Conservation (phyloP, 1,140 invertebrate genomes). For the Akabosia matsudoensis region DNA sequence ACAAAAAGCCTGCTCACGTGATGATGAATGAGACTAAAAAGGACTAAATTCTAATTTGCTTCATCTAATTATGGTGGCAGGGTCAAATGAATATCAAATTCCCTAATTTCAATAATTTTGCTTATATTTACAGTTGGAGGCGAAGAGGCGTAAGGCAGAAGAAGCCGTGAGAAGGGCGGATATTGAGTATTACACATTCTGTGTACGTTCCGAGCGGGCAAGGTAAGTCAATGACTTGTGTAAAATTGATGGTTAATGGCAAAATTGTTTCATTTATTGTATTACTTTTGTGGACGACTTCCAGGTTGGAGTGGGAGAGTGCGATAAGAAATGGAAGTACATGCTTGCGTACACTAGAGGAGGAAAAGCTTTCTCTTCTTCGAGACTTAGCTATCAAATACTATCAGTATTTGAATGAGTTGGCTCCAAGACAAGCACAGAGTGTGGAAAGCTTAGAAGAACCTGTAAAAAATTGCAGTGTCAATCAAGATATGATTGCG, state of each 20-base stretch:
- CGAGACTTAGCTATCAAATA: constrained; percentile 75
- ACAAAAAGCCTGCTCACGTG: no score
- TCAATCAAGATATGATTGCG: constrained; percentile 68
- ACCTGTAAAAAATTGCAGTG: constrained; percentile 67
- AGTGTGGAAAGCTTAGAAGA: constrained; percentile 65
- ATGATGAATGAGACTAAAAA: no score
- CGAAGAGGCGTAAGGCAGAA: constrained; percentile 84
- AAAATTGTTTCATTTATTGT: neutral
- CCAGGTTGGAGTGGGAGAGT: constrained; percentile 84
- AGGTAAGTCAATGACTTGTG: constrained; percentile 55
- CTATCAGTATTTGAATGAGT: constrained; percentile 68
- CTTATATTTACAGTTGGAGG: constrained; percentile 65
- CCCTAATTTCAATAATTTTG: neutral
- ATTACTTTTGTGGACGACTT: neutral
- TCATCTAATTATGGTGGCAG: no score
- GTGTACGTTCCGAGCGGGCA: constrained; percentile 80
- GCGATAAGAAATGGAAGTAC: constrained; percentile 72
- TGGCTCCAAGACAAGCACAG: constrained; percentile 54
- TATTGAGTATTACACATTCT: constrained; percentile 87
- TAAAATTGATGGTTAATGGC: constrained; percentile 9
- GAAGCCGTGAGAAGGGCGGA: constrained; percentile 84
- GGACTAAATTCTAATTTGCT: no score
- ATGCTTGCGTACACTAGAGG: constrained; percentile 75
- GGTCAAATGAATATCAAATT: no score
- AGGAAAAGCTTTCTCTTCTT: constrained; percentile 78